These are phyloP conservation scores for Meriones unguiculatus DNA, from an alignment of 2,113 vertebrate species.

Conservation along the genomic window DNA sequence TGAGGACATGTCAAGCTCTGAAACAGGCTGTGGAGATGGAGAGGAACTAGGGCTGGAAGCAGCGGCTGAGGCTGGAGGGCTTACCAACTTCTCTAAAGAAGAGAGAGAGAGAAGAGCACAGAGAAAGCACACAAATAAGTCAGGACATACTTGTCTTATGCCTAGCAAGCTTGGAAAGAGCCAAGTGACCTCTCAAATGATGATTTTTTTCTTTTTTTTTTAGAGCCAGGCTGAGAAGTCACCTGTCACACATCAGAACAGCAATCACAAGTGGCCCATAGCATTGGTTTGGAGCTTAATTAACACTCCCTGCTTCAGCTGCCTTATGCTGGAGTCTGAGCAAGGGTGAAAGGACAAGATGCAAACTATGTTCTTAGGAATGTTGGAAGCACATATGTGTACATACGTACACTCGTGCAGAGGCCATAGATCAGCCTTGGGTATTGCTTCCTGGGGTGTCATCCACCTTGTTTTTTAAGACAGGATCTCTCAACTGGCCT, in stretches of 20 bases:
- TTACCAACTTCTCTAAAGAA: constrained; percentile 90
- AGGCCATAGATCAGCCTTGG: background rate
- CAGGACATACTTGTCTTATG: constrained; percentile 70
- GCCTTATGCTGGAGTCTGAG: background rate
- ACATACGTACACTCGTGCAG: background rate
- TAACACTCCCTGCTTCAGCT: background rate
- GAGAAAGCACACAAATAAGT: constrained; percentile 83
- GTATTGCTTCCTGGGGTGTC: background rate
- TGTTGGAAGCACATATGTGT: background rate
- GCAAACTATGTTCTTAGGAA: background rate
- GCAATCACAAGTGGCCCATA: background rate
- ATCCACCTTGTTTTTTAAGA: background rate
- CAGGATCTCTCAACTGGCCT: background rate
- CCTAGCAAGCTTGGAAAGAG: constrained; percentile 80
- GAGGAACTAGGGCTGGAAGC: constrained; percentile 92
- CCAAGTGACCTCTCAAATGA: constrained; percentile 45
- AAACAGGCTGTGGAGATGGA: constrained; percentile 92
- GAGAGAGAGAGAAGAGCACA: constrained; percentile 86
- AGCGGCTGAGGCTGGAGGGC: constrained; percentile 92
- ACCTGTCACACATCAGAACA: background rate
- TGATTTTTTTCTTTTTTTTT: background rate
- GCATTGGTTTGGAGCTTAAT: background rate
- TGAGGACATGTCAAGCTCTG: constrained; percentile 91
- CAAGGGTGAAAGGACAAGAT: background rate
- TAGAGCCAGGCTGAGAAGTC: background rate